Conservation (phyloP, 1,140 invertebrate species). For the Drosophila teissieri region DNA sequence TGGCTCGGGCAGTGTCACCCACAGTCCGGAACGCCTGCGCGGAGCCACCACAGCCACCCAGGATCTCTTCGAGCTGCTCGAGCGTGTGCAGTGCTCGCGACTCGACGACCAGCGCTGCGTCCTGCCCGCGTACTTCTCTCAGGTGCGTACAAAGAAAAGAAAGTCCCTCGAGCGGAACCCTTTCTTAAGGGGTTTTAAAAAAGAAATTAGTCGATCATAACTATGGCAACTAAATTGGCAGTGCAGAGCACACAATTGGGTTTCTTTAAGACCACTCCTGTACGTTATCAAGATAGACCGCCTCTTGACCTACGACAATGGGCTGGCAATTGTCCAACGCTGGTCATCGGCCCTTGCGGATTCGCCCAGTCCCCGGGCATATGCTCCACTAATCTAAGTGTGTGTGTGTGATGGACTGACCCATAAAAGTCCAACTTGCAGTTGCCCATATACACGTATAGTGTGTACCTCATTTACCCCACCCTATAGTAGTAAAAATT, state of each 20-base stretch:
- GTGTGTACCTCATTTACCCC: not conserved
- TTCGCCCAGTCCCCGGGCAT: constrained; percentile 40
- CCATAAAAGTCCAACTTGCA: constrained; percentile 65
- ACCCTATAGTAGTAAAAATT: constrained; percentile 48
- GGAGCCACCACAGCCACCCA: constrained; percentile 91
- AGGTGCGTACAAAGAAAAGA: constrained; percentile 87
- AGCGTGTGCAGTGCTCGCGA: constrained; percentile 95
- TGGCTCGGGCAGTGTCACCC: constrained; percentile 81
- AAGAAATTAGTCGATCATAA: not conserved
- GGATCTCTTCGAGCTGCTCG: constrained; percentile 95
- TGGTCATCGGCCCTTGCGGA: constrained; percentile 31
- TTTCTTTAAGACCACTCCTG: not conserved
- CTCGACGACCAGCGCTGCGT: constrained; percentile 97
- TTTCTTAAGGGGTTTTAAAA: not conserved
- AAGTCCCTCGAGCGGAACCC: constrained; percentile 10
- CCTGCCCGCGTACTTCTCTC: constrained; percentile 93
- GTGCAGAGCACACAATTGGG: not conserved
- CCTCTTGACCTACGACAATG: constrained; percentile 46
- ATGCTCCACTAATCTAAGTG: constrained; percentile 62
- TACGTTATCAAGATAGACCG: not conserved
- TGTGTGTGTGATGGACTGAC: constrained; percentile 37
- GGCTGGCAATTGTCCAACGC: constrained; percentile 32
- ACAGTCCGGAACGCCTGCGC: constrained; percentile 86
- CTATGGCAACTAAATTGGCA: not conserved
- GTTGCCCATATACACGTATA: constrained; percentile 32